These are phyloP conservation scores for Marmota flaviventris DNA, from an alignment of 2,113 vertebrate species.

Conservation along the genomic window DNA sequence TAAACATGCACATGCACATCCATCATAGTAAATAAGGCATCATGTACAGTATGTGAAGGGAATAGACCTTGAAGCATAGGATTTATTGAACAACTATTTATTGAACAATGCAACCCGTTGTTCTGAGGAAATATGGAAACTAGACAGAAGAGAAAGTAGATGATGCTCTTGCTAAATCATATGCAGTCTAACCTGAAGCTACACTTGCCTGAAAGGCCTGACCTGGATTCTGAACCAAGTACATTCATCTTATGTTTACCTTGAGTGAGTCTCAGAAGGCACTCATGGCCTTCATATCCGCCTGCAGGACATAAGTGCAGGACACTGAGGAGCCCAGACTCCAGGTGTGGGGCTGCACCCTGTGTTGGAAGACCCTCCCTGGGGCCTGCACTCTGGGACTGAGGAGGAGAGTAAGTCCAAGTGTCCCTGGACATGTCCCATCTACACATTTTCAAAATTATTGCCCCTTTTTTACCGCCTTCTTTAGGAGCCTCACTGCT, in stretches of 20 bases:
- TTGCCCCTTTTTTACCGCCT: not conserved
- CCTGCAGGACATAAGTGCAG: not conserved
- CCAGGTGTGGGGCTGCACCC: not conserved
- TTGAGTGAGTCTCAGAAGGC: not conserved
- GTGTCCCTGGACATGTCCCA: not conserved
- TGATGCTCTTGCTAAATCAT: not conserved
- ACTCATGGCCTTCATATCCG: not conserved
- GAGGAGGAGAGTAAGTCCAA: not conserved
- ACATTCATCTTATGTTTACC: not conserved
- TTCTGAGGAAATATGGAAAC: not conserved
- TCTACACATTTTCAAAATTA: not conserved
- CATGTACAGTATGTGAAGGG: not conserved
- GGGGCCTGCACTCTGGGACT: not conserved
- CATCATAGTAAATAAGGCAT: not conserved
- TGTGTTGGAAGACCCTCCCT: too few species aligned
- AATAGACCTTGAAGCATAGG: not conserved
- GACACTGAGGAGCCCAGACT: not conserved
- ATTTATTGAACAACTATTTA: too few species aligned
- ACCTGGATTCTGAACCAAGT: not conserved
- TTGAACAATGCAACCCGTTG: not conserved
- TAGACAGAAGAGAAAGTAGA: not conserved
- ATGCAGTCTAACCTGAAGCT: not conserved
- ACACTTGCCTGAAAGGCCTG: not conserved
- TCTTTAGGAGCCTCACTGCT: not conserved
- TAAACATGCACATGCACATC: not conserved